phyloP scores from a whole-genome alignment of 2,797 vertebrate genomes.

The Pempheris klunzingeri region DNA sequence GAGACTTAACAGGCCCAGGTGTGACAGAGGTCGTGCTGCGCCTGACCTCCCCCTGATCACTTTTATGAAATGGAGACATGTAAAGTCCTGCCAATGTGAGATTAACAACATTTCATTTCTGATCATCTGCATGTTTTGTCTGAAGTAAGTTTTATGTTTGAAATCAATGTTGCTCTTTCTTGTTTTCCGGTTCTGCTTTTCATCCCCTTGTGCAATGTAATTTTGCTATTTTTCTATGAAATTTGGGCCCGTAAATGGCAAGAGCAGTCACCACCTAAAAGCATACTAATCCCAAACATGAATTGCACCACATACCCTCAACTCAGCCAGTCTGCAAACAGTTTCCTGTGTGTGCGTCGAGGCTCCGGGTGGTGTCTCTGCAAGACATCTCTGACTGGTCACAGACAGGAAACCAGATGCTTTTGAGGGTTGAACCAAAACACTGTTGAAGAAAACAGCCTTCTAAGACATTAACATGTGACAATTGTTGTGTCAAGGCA shows the following conservation, averaged over 20 bases:
- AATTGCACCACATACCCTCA: constrained; percentile 30
- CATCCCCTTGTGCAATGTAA: constrained; percentile 1
- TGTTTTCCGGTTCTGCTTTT: constrained; percentile 32
- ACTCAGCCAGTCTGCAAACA: constrained; percentile 38
- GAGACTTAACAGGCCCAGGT: constrained; percentile 59
- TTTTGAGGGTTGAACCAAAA: constrained; percentile 63
- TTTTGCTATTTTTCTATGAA: constrained; percentile 9
- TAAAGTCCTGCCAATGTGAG: constrained; percentile 27
- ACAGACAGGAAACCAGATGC: constrained; percentile 67
- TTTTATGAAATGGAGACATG: constrained; percentile 37
- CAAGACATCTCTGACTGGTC: constrained; percentile 53
- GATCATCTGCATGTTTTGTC: constrained; percentile 15
- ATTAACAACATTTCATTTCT: constrained; percentile 26
- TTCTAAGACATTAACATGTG: constrained; percentile 53
- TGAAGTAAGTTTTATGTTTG: constrained; percentile 2
- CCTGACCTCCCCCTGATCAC: constrained; percentile 24
- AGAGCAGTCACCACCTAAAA: constrained; percentile 24
- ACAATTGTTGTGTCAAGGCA: constrained; percentile 36
- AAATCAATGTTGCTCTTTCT: constrained; percentile 14
- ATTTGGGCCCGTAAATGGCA: not conserved
- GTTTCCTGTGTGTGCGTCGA: constrained; percentile 53
- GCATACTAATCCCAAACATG: constrained; percentile 27
- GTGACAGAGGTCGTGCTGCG: constrained; percentile 51
- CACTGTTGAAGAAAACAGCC: constrained; percentile 30
- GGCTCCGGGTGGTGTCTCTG: constrained; percentile 36